A percentile compares a stretch with the other conserved stretches of the same genome.
Conservation (phyloP, 2,888 invertebrate species). For the Nysson spinosus region DNA sequence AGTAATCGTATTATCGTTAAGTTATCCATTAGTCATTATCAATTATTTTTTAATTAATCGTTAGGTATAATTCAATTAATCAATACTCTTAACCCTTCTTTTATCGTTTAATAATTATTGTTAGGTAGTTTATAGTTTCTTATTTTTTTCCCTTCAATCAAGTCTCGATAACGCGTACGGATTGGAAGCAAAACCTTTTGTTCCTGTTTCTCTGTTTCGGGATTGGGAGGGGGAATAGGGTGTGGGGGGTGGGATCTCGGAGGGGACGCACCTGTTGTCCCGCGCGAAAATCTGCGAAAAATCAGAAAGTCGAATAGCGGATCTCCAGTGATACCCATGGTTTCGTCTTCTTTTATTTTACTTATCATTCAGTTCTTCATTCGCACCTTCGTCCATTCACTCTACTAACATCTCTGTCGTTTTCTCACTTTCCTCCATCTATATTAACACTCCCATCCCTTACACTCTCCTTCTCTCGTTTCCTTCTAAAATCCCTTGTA, state of each 20-base stretch:
- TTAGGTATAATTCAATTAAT: constrained; percentile 73
- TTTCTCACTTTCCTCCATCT: constrained; percentile 13
- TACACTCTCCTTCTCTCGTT: constrained; percentile 41
- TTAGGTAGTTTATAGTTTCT: constrained; percentile 75
- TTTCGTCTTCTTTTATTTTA: background rate
- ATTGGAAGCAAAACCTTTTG: constrained; percentile 76
- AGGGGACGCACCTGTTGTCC: constrained; percentile 71
- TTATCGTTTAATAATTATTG: constrained; percentile 74
- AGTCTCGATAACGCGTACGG: constrained; percentile 73
- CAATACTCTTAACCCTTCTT: constrained; percentile 73
- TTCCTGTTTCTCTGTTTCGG: constrained; percentile 46
- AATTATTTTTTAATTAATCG: constrained; percentile 70
- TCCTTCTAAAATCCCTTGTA: constrained; percentile 37
- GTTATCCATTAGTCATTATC: constrained; percentile 65
- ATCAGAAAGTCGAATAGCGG: constrained; percentile 69
- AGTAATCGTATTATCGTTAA: constrained; percentile 71
- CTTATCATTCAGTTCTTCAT: background rate
- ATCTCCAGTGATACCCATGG: constrained; percentile 55
- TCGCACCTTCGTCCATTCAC: constrained; percentile 19
- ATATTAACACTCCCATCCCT: constrained; percentile 12
- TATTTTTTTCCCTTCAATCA: constrained; percentile 64
- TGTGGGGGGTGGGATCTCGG: constrained; percentile 55
- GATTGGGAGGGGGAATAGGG: constrained; percentile 39
- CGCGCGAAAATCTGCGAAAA: constrained; percentile 74
- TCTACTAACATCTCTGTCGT: constrained; percentile 23